Conservation (phyloP, 2,888 invertebrate genomes). For the Atethmia centrago region DNA sequence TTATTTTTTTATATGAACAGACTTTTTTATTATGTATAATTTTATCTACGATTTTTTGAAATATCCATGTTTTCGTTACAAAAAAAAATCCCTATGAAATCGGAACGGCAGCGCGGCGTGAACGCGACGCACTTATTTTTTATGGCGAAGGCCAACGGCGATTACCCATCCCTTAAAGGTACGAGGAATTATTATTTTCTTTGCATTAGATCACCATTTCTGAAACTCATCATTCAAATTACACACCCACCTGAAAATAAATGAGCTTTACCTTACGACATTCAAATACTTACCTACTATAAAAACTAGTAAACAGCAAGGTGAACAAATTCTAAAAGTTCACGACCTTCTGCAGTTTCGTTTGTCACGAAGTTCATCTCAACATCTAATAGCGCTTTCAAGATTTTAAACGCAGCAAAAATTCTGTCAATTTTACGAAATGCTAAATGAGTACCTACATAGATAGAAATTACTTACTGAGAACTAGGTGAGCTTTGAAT, state of each 20-base stretch:
- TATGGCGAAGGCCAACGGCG: too few species aligned
- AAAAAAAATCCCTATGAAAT: too few species aligned
- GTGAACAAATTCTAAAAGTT: conserved; percentile 82
- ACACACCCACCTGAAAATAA: conserved; percentile 27
- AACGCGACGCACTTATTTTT: too few species aligned
- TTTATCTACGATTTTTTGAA: too few species aligned
- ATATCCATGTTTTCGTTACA: too few species aligned
- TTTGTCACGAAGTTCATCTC: conserved; percentile 76
- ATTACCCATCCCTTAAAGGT: too few species aligned
- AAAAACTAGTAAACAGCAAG: conserved; percentile 72
- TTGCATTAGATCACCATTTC: conserved; percentile 18
- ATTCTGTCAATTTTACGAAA: conserved; percentile 61
- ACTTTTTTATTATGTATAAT: too few species aligned
- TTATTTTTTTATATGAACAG: too few species aligned
- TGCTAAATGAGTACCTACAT: conserved; percentile 42
- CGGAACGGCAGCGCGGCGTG: too few species aligned
- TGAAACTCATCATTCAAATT: conserved; percentile 7
- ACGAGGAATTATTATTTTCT: not conserved
- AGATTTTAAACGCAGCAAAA: conserved; percentile 29
- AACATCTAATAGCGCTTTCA: conserved; percentile 58
- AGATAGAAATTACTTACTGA: conserved; percentile 65
- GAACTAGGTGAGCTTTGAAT: conserved; percentile 78
- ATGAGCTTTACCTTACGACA: conserved; percentile 50
- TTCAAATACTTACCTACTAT: conserved; percentile 52
- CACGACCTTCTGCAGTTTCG: conserved; percentile 77